Evolutionary conservation across 2,797 vertebrate species (phyloP), one percentile per base, ranked within the genome.

Genomic region (Sebastes cheni): DNA sequence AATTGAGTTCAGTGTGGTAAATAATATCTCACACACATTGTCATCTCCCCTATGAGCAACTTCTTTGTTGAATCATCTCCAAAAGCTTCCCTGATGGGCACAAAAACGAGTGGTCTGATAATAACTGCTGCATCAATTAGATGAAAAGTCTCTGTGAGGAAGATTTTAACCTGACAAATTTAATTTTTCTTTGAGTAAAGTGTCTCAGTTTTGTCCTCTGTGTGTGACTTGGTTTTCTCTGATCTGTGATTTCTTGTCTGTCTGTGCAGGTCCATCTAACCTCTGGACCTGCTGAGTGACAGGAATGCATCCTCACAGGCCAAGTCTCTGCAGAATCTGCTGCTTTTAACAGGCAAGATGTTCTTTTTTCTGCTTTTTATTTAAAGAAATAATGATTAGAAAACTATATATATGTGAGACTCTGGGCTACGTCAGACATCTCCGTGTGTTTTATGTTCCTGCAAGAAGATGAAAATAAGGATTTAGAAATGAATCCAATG

Each of bases 221-320:
- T 50, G 18, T 46, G 3, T 67, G 56, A 36, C 10, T 39, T 11
- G 50, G 50, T 54, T 54, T 1, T 18, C 11, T 29, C 16, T 20
- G 25, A 25, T 70, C 13, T 29, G 10, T 18, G 29, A 23, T 70
- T 30, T 62, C 39, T 18, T 52, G 20, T 56, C 29, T 46, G 80
- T 67, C 39, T 65, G 8, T 60, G 61, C 50, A 73, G 78, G 75
- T 84, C 66, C 61, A n/a, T 73, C 34, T 58, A 50, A 81, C 72
- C 82, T 71, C 23, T 79, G 77, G 79, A 86, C 34, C 52, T 65
- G 84, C 30, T 64, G 86, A 89, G 67, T 79, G 88, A 88, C 60
- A 72, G 86, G 76, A 75, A 81, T 77, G 79, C 78, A 59, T 72
- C 56, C 22, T 20, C 34, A 10, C 71, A n/a, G 62, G 55, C 64